Evolutionary conservation across 2,888 invertebrate genomes (phyloP).

Genomic region (Tetragonisca angustula): DNA sequence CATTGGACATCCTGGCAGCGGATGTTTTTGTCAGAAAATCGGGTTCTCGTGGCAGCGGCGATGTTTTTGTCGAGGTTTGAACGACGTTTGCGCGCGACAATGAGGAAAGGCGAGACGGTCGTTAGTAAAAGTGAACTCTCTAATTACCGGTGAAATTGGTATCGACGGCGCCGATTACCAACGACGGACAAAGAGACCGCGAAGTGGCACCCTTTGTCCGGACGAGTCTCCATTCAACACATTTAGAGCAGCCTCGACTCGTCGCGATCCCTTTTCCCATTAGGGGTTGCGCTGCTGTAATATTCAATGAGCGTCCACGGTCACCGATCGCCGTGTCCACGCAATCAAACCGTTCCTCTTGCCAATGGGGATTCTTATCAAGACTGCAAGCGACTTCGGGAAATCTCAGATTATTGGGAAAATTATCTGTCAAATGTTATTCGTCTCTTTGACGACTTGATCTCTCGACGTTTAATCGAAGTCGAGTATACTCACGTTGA

Average conservation of each 20-base stretch:
- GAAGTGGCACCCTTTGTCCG: constrained; percentile 61
- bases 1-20: background rate
- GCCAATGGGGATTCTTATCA: constrained; percentile 3
- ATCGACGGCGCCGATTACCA: constrained; percentile 64
- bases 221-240: constrained; percentile 53
- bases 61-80: constrained; percentile 19
- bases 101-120: constrained; percentile 33
- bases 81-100: constrained; percentile 26
- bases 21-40: background rate
- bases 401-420: background rate
- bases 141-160: constrained; percentile 64
- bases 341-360: constrained; percentile 28
- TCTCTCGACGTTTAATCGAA: too few species aligned
- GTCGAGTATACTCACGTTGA: too few species aligned
- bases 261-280: constrained; percentile 61
- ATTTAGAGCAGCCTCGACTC: constrained; percentile 49
- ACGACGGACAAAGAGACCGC: constrained; percentile 56
- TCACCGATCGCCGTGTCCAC: constrained; percentile 17
- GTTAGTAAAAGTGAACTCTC: constrained; percentile 54
- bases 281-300: constrained; percentile 51
- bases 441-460: background rate
- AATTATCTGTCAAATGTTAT: background rate
- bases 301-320: constrained; percentile 51
- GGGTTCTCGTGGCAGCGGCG: background rate
- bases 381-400: background rate